A percentile compares a stretch with the other conserved stretches of the same genome.
Conservation (phyloP, 2,113 vertebrate genomes). For the Uria aalge region DNA sequence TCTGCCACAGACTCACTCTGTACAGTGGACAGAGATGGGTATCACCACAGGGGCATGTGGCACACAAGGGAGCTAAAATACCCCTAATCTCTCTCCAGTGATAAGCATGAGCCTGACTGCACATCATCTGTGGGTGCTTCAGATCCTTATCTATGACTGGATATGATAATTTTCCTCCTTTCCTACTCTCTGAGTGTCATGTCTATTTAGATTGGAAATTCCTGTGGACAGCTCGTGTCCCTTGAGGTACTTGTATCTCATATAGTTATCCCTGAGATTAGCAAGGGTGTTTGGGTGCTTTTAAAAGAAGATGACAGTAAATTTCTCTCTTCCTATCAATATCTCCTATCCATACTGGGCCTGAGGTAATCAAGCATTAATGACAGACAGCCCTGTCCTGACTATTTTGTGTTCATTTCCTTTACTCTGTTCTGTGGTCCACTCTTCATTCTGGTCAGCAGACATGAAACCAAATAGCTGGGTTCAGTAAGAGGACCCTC, state of each 20-base stretch:
- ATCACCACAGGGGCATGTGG: neutral
- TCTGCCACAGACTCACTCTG: neutral
- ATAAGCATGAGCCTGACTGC: neutral
- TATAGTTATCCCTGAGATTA: neutral
- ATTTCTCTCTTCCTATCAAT: neutral
- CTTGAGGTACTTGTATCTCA: neutral
- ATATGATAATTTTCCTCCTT: constrained; percentile 1
- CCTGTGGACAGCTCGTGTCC: neutral
- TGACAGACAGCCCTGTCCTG: neutral
- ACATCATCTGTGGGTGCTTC: neutral
- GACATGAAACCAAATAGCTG: neutral
- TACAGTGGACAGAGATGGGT: neutral
- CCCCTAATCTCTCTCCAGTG: neutral
- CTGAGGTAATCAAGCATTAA: neutral
- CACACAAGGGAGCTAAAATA: neutral
- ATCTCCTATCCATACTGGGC: neutral
- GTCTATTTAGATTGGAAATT: constrained; percentile 5
- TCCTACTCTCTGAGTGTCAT: neutral
- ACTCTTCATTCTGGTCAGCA: neutral
- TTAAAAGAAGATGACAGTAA: neutral
- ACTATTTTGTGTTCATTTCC: neutral
- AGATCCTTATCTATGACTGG: neutral
- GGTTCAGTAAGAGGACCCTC: neutral
- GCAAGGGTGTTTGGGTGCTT: neutral
- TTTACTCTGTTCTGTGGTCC: neutral